Percentiles rank a stretch among this genome's conserved stretches.
Conservation (phyloP, 2,797 vertebrate genomes). For the Buceros bicornis region DNA sequence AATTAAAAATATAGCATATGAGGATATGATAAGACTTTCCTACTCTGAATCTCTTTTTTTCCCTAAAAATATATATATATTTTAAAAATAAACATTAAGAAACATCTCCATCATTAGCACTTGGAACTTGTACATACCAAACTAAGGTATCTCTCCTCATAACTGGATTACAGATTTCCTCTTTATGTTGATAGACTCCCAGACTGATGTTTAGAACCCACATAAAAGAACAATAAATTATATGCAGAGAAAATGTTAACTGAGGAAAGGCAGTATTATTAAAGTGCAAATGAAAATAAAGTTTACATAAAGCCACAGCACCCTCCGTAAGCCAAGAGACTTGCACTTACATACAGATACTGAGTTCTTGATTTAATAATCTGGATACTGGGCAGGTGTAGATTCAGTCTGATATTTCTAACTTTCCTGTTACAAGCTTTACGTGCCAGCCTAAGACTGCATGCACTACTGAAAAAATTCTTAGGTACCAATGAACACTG, state of each 20-base stretch:
- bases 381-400: not conserved
- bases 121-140: not conserved
- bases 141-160: not conserved
- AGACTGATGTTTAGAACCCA: not conserved
- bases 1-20: not conserved
- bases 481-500: not conserved
- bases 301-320: not conserved
- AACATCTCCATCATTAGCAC: not conserved
- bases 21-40: not conserved
- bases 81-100: not conserved
- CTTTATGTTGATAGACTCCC: not conserved
- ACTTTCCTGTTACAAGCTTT: not conserved
- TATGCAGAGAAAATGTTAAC: not conserved
- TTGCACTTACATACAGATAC: not conserved
- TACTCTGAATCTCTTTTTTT: not conserved
- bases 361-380: not conserved
- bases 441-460: not conserved
- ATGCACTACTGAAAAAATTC: not conserved
- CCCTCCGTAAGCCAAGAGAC: not conserved
- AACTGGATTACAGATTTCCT: not conserved
- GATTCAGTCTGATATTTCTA: slow-evolving; percentile 7
- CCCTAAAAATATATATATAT: not conserved
- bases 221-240: not conserved
- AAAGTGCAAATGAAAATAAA: not conserved
- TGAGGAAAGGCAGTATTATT: not conserved